Evolutionary conservation across 37 sponge, comb jelly and placozoan genomes (phyloP), one percentile per base, ranked within the genome.

Genomic region (Chondrilla cf. caribensis): DNA sequence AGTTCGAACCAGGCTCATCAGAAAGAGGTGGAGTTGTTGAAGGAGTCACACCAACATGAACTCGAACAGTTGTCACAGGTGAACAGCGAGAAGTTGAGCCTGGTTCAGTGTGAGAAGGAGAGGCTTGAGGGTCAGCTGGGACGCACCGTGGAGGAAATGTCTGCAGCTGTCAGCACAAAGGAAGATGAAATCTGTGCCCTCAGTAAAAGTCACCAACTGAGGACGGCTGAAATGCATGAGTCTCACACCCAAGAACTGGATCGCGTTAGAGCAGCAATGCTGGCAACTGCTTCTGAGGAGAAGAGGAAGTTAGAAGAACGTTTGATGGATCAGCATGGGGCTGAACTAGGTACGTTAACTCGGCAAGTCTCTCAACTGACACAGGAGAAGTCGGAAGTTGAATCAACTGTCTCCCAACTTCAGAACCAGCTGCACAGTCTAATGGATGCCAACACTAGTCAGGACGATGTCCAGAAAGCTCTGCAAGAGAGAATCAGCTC

Each of bases 21-120:
- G 36, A 79, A 87, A 33, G 78, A 83, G 60, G 22, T 90, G 3
- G 54, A 60, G 9, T 62, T 79, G 38, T n/a, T 90, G 58, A 84
- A 79, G 77, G 35, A 75, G 26, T 24, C 42, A 32, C 67, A 81
- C 22, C 67, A 73, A 43, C 33, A 38, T 29, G 72, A 86, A 26
- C 37, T 82, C 39, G 41, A 62, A 25, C 18, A 38, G 15, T 32
- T 89, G 44, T 32, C 77, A 29, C 84, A 89, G 28, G 37, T 66
- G 33, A 78, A 82, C 18, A 62, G 14, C 26, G 3, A 77, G 0
- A 79, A 79, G 8, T 0, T 80, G n/a, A 41, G 76, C 19, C 54
- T 41, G n/a, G 57, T 35, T 6, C 35, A 70, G 39, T 32, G 47
- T 26, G 33, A 43, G 21, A 40, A 54, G n/a, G 38, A 70, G 67